These are phyloP conservation scores for Abrostola tripartita DNA, from an alignment of 2,888 invertebrate genomes.

Conservation along the genomic window DNA sequence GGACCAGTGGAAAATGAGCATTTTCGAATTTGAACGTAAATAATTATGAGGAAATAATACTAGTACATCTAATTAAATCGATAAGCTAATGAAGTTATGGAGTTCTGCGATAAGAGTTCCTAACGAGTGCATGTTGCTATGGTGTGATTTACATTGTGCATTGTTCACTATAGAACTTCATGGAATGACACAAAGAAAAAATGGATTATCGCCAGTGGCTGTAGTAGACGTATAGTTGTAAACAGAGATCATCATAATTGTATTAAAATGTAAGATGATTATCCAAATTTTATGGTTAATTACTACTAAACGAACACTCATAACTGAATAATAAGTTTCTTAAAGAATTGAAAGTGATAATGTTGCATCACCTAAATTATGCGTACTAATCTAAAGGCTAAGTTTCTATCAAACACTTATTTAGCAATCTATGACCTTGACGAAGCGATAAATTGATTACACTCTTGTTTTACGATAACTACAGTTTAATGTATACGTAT, in stretches of 20 bases:
- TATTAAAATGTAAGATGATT: neutral
- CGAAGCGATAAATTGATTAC: conserved; percentile 24
- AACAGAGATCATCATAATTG: neutral
- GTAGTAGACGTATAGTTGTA: neutral
- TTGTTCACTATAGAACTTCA: conserved; percentile 23
- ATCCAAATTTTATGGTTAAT: neutral
- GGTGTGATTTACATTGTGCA: conserved; percentile 19
- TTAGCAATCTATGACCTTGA: conserved; percentile 40
- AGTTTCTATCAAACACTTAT: conserved; percentile 33
- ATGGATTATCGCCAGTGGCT: neutral
- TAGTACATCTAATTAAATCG: neutral
- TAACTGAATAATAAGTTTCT: neutral
- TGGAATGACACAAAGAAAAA: neutral
- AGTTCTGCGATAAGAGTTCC: conserved; percentile 12
- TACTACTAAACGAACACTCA: neutral
- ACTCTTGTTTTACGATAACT: conserved; percentile 23
- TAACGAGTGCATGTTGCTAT: neutral
- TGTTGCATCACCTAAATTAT: neutral
- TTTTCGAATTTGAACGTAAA: neutral
- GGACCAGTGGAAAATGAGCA: neutral
- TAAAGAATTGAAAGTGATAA: conserved; percentile 2
- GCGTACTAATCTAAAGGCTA: conserved; percentile 27
- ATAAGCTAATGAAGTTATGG: conserved; percentile 17
- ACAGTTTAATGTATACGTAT: neutral
- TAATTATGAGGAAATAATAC: too few relatives aligned